Evolutionary conservation across 2,797 vertebrate species (phyloP).

Genomic region (Chelon labrosus): DNA sequence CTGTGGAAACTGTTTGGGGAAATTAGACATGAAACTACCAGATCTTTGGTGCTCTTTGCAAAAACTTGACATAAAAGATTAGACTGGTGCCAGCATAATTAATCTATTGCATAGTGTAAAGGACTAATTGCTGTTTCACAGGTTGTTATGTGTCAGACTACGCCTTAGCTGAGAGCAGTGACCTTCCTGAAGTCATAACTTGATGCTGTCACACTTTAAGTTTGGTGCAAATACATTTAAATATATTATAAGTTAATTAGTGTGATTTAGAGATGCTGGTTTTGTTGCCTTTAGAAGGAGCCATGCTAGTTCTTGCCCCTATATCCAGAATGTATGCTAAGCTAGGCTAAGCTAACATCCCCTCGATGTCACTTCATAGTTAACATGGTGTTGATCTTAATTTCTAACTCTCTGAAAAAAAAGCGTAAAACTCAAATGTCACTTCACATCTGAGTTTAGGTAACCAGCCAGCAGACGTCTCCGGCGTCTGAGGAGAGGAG

Average conservation of each 20-base stretch:
- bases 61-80: neutral
- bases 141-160: neutral
- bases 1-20: neutral
- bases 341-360: neutral
- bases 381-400: too few species aligned
- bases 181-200: neutral
- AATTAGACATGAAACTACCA: neutral
- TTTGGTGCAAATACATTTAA: neutral
- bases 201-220: neutral
- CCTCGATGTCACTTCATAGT: too few species aligned
- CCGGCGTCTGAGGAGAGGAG: slow-evolving; percentile 46
- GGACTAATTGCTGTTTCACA: too few species aligned
- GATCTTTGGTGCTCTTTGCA: neutral
- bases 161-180: too few species aligned
- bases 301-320: too few species aligned
- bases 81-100: neutral
- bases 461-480: neutral
- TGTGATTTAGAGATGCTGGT: neutral
- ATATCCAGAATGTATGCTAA: neutral
- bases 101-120: neutral
- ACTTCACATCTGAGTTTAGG: too few species aligned
- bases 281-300: neutral
- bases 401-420: too few species aligned
- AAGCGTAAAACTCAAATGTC: too few species aligned
- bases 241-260: neutral